These are phyloP conservation scores for Phataginus tricuspis DNA, from an alignment of 2,797 vertebrate genomes.

Conservation along the genomic window DNA sequence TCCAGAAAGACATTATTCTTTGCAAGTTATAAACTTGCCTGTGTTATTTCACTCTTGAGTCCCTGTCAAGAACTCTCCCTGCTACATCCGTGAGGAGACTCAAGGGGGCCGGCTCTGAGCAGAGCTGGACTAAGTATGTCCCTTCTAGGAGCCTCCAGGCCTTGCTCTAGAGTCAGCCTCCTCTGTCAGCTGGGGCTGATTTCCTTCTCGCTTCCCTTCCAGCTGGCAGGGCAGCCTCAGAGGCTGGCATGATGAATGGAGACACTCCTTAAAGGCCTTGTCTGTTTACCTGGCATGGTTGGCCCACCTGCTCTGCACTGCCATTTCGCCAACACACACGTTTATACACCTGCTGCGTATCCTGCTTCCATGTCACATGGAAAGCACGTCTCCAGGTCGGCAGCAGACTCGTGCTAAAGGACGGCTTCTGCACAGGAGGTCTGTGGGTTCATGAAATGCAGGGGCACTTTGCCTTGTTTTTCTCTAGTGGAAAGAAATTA, in stretches of 20 bases:
- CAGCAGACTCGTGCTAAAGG: not conserved
- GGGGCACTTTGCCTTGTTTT: not conserved
- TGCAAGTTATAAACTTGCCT: not conserved
- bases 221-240: not conserved
- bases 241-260: not conserved
- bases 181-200: not conserved
- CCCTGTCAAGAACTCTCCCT: not conserved
- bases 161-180: not conserved
- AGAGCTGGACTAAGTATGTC: not conserved
- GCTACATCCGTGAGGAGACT: not conserved
- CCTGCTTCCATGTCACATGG: not conserved
- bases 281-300: not conserved
- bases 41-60: not conserved
- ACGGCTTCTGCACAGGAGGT: no score
- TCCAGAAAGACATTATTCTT: not conserved
- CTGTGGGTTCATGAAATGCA: not conserved
- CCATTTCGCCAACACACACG: not conserved
- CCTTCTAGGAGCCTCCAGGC: not conserved
- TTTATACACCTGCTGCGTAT: fast-evolving
- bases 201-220: not conserved
- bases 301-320: not conserved
- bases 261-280: not conserved
- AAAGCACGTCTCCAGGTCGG: not conserved
- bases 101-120: not conserved
- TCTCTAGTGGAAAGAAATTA: not conserved